Conservation (phyloP, 2,113 vertebrate species). For the Epinephelus cyanopodus region DNA sequence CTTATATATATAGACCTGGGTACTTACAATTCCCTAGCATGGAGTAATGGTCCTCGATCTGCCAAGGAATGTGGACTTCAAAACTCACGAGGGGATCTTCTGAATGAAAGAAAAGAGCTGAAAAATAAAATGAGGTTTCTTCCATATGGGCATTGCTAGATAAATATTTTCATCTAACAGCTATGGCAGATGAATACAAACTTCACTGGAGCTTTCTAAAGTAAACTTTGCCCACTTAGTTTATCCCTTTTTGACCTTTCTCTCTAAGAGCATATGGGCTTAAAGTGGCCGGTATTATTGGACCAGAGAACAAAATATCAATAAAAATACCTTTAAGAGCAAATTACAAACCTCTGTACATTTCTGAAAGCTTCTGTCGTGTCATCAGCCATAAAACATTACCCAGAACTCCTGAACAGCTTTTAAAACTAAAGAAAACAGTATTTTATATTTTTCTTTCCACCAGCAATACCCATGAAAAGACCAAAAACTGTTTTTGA, state of each 20-base stretch:
- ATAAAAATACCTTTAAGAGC: conserved; percentile 8
- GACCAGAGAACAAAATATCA: neutral
- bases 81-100: conserved; percentile 36
- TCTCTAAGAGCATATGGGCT: neutral
- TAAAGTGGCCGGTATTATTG: conserved; percentile 5
- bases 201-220: conserved; percentile 10
- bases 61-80: conserved; percentile 27
- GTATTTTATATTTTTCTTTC: neutral
- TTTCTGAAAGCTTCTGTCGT: neutral
- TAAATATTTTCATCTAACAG: conserved; percentile 23
- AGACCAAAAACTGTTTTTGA: neutral
- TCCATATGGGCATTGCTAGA: conserved; percentile 19
- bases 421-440: neutral
- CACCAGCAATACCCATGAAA: neutral
- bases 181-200: conserved; percentile 27
- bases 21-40: conserved; percentile 43
- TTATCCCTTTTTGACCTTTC: neutral
- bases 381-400: neutral
- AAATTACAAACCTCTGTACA: conserved; percentile 5
- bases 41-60: conserved; percentile 31
- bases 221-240: conserved; percentile 51
- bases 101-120: conserved; percentile 40
- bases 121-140: conserved; percentile 24
- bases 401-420: neutral
- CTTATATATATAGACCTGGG: conserved; percentile 35